These are phyloP conservation scores for Achroia grisella DNA, from an alignment of 1,140 invertebrate species.

Conservation along the genomic window DNA sequence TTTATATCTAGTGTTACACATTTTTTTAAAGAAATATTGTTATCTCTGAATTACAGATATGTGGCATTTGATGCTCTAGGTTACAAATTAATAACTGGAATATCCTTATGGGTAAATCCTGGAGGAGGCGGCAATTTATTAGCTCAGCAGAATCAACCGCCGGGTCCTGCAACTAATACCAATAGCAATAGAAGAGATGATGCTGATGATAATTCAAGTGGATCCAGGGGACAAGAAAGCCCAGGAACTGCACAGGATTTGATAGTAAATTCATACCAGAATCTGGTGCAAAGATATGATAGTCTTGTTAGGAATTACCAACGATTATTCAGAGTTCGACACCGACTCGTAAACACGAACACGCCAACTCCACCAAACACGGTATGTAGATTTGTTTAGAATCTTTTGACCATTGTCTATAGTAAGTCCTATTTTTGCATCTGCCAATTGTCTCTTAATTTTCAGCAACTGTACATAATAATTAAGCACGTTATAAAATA, in stretches of 20 bases:
- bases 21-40: background rate
- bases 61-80: slow-evolving; percentile 90
- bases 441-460: too few species aligned
- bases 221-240: slow-evolving; percentile 24
- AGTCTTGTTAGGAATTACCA: slow-evolving; percentile 67
- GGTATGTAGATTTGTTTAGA: too few species aligned
- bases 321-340: slow-evolving; percentile 61
- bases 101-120: slow-evolving; percentile 70
- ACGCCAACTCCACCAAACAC: slow-evolving; percentile 49
- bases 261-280: slow-evolving; percentile 65
- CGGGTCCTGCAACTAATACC: slow-evolving; percentile 16
- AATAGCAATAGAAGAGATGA: slow-evolving; percentile 30
- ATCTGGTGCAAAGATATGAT: slow-evolving; percentile 66
- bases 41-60: slow-evolving; percentile 75
- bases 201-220: slow-evolving; percentile 21
- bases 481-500: too few species aligned
- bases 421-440: too few species aligned
- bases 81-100: slow-evolving; percentile 89
- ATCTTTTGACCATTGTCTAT: too few species aligned
- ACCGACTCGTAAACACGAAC: slow-evolving; percentile 33
- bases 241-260: slow-evolving; percentile 49
- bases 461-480: too few species aligned
- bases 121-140: slow-evolving; percentile 19
- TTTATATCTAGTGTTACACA: background rate
- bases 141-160: slow-evolving; percentile 12